Percentiles rank a stretch among this genome's conserved stretches.
Conservation (phyloP, 37 sponge, comb jelly and placozoan genomes). For the Axinella damicornis region DNA sequence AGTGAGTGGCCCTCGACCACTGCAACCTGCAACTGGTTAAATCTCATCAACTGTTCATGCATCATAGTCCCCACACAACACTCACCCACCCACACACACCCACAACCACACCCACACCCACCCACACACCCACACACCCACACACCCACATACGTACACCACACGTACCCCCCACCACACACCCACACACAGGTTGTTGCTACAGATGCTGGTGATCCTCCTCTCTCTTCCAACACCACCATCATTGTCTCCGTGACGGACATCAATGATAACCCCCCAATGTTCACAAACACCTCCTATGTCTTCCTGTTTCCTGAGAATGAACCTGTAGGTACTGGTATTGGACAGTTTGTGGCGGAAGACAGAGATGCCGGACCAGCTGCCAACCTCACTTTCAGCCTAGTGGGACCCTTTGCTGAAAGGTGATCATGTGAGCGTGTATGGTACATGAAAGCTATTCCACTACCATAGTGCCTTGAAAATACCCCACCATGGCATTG, state of each 20-base stretch:
- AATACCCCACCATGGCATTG: no score
- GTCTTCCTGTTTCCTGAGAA: conserved; percentile 39
- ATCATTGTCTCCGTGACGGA: conserved; percentile 28
- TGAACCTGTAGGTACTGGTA: background rate
- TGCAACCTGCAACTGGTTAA: background rate
- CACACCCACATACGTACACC: no score
- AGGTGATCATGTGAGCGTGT: background rate
- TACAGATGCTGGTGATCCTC: conserved; percentile 60
- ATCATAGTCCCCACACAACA: no score
- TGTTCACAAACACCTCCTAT: background rate
- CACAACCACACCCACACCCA: no score
- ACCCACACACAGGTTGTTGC: conserved; percentile 50
- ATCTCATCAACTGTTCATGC: no score
- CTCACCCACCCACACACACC: no score
- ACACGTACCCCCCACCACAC: no score
- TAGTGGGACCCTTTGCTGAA: background rate
- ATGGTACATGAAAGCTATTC: no score
- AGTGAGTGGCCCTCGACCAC: conserved; percentile 9
- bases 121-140: no score
- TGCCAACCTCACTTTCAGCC: conserved; percentile 8
- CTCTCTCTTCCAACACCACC: conserved; percentile 24
- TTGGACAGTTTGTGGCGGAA: conserved; percentile 16
- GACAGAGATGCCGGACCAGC: conserved; percentile 36
- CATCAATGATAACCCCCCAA: conserved; percentile 51
- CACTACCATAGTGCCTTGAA: no score